phyloP scores from a whole-genome alignment of 2,888 invertebrate species.

The Polymixis lichenea region DNA sequence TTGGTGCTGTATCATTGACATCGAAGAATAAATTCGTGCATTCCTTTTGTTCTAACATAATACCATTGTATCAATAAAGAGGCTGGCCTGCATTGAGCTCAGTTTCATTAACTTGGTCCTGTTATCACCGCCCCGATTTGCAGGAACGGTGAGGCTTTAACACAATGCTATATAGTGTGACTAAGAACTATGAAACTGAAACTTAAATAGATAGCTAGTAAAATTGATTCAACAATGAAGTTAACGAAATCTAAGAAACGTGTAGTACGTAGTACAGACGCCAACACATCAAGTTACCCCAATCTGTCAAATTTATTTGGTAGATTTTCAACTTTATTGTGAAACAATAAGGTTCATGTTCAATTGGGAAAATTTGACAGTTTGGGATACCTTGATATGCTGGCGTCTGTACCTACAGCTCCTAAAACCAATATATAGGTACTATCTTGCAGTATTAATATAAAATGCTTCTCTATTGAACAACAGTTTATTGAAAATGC shows the following conservation, averaged over 20 bases:
- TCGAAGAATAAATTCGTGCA: slow-evolving; percentile 36
- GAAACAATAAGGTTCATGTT: too few species aligned
- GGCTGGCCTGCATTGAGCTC: background rate
- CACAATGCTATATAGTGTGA: background rate
- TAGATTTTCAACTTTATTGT: too few species aligned
- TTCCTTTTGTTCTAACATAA: slow-evolving; percentile 40
- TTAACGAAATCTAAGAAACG: background rate
- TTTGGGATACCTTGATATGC: too few species aligned
- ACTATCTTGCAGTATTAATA: background rate
- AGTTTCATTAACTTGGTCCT: background rate
- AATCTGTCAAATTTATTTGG: too few species aligned
- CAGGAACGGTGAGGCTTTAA: background rate
- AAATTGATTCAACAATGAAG: too few species aligned
- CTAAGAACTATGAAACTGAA: background rate
- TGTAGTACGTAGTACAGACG: too few species aligned
- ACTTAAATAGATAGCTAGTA: background rate
- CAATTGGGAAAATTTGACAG: too few species aligned
- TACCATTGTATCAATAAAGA: slow-evolving; percentile 1
- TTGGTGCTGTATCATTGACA: slow-evolving; percentile 54
- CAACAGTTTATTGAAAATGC: background rate
- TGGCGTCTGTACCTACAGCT: background rate
- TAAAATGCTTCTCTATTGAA: background rate
- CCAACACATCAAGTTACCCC: too few species aligned
- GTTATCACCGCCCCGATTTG: background rate
- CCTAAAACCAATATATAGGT: background rate